phyloP scores from a whole-genome alignment of 2,888 invertebrate genomes.

The Synergus umbraculus region DNA sequence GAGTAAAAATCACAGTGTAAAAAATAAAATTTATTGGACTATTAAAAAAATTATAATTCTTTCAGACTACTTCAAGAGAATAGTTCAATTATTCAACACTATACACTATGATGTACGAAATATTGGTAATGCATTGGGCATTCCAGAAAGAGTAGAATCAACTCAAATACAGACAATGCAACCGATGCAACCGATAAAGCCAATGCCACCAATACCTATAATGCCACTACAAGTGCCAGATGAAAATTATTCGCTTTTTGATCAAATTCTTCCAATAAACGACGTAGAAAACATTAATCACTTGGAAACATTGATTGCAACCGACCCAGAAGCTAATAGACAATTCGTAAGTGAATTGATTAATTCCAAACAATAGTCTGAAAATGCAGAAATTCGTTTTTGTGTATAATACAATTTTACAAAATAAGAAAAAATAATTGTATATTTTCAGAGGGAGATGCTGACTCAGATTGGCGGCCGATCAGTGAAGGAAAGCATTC shows the following conservation, averaged over 20 bases:
- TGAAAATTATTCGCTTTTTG: slow-evolving; percentile 18
- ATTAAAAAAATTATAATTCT: neutral
- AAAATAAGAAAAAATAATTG: neutral
- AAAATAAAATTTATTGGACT: neutral
- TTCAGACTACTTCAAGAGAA: slow-evolving; percentile 20
- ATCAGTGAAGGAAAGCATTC: slow-evolving; percentile 21
- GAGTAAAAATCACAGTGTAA: neutral
- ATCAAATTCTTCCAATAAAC: slow-evolving; percentile 22
- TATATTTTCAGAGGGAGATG: slow-evolving; percentile 27
- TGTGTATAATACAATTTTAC: neutral
- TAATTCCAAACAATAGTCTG: neutral
- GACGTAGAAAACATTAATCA: slow-evolving; percentile 24
- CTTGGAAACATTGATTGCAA: slow-evolving; percentile 22
- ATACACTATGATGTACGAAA: slow-evolving; percentile 8
- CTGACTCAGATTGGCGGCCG: slow-evolving; percentile 37
- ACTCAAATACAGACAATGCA: neutral
- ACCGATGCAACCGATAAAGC: neutral
- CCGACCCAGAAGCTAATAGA: neutral
- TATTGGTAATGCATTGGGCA: slow-evolving; percentile 4
- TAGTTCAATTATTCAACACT: slow-evolving; percentile 10
- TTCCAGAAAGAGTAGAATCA: slow-evolving; percentile 2
- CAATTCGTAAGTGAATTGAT: slow-evolving; percentile 12
- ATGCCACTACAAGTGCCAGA: neutral
- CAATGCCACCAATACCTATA: slow-evolving; percentile 15
- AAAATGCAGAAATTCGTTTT: neutral